Base-by-base conservation (phyloP, 2,888 invertebrate species). In the Aporophyla nigra region DNA sequence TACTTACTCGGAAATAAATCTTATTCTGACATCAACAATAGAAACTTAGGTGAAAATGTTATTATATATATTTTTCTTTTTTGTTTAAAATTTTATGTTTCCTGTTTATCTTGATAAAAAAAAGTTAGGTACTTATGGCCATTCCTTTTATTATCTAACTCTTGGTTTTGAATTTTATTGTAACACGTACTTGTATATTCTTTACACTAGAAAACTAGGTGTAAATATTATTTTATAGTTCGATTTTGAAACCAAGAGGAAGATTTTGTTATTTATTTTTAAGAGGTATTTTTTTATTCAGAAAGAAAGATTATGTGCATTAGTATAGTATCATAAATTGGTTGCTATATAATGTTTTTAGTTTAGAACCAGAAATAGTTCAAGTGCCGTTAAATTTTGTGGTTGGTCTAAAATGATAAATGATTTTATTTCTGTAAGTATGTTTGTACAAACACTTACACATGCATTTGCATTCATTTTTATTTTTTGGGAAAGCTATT, bases 181-280 rank as follows among this genome's bases (percentile, higher is more conserved):
- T 81, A 71, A 66, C 51, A 54, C 78, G 46, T 40, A 71, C 24
- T 51, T 71, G 56, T 70, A 76, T 74, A 70, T 74, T 71, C 9
- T 74, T 67, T 69, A 63, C 24, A 54, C 49, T 58, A 69, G 5
- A 40, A 54, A 71, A 68, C 21, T 33, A 62, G 10, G 19, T 82
- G 72, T 82, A 80, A 77, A 79, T 87, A 77, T 76, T 54, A 69
- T 66, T 82, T 76, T 74, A 71, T 63, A 78, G 10, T 84, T 74
- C 14, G 43, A 70, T 63, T 78, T 83, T 79, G 76, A 86, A 87
- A 86, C 81, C 86, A 83, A 83, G 86, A 87, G 82, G 33, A 74
- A 68, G 82, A 80, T 72, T 62, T 83, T 88, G 89, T 90, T 90
- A 90, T 90, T 90, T 90, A 90, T 90, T 89, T 88, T 78, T 87